phyloP scores from a whole-genome alignment of 2,888 invertebrate genomes.

The Ophion ventricosus region DNA sequence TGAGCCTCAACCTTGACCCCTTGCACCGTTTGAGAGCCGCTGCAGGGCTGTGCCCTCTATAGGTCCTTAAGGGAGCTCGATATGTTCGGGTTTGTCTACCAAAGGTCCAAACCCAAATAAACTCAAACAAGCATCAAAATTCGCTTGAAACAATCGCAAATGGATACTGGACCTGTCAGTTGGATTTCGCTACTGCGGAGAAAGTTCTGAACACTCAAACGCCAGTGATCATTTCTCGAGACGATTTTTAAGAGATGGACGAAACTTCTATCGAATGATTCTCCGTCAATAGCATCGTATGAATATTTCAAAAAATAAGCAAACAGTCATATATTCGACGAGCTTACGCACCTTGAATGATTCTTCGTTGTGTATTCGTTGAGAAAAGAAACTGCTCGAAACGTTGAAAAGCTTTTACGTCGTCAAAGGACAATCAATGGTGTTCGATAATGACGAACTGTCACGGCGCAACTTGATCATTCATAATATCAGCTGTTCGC shows the following conservation, averaged over 20 bases:
- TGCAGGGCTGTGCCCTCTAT: too few species aligned
- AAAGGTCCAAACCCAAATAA: not conserved
- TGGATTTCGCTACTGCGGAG: not conserved
- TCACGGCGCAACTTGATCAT: not conserved
- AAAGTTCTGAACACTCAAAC: not conserved
- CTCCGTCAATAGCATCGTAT: not conserved
- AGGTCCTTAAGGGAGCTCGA: too few species aligned
- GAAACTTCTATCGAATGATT: not conserved
- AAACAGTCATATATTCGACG: not conserved
- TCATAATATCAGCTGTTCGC: not conserved
- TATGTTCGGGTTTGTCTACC: not conserved
- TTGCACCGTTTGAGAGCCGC: too few species aligned
- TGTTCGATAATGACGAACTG: not conserved
- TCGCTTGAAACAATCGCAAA: not conserved
- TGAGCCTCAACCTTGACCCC: not conserved
- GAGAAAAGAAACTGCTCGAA: not conserved
- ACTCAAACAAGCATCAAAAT: not conserved
- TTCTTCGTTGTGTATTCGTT: not conserved
- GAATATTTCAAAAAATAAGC: not conserved
- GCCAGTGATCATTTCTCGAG: not conserved
- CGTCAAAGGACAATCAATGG: not conserved
- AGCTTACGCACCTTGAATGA: not conserved
- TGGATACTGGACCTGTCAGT: not conserved
- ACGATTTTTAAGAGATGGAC: not conserved
- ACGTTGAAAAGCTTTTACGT: not conserved